Evolutionary conservation across 2,888 invertebrate species (phyloP).

Genomic region (Amphimallon solstitiale): DNA sequence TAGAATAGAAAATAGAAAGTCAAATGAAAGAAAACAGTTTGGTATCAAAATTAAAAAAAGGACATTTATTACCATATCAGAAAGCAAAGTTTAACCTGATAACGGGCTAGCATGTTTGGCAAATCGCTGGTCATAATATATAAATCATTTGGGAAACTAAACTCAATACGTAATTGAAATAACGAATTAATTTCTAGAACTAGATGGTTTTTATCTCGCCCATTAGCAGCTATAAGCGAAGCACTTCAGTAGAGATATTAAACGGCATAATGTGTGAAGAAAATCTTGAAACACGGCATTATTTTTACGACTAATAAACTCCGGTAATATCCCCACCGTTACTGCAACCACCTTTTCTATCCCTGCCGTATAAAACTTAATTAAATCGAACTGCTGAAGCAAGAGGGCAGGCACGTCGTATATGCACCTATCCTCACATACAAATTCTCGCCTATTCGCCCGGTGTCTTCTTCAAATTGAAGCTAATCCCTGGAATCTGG

Average conservation of each 20-base stretch:
- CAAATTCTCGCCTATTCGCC: constrained; percentile 33
- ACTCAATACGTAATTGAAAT: too few relatives aligned
- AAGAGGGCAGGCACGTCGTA: background rate
- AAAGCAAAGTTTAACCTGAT: too few relatives aligned
- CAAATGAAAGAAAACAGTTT: too few relatives aligned
- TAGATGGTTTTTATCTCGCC: too few relatives aligned
- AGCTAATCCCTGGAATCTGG: constrained; percentile 18
- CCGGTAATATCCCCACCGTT: constrained; percentile 7
- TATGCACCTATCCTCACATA: background rate
- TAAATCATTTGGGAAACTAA: too few relatives aligned
- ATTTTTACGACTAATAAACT: constrained; percentile 28
- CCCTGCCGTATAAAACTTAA: constrained; percentile 50
- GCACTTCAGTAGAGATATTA: background rate
- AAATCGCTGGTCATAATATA: too few relatives aligned
- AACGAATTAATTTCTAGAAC: too few relatives aligned
- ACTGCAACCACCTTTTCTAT: constrained; percentile 37
- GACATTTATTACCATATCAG: too few relatives aligned
- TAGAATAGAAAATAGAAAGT: too few relatives aligned
- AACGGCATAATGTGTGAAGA: background rate
- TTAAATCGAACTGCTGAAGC: constrained; percentile 47
- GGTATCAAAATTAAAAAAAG: too few relatives aligned
- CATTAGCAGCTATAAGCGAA: too few relatives aligned
- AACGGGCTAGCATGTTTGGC: too few relatives aligned
- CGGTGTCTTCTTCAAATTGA: constrained; percentile 40
- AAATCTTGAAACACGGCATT: constrained; percentile 19